Percentiles rank a stretch among this genome's conserved stretches.
Evolutionary conservation across 2,888 invertebrate species (phyloP).

Genomic region (Napeogenes sylphis): DNA sequence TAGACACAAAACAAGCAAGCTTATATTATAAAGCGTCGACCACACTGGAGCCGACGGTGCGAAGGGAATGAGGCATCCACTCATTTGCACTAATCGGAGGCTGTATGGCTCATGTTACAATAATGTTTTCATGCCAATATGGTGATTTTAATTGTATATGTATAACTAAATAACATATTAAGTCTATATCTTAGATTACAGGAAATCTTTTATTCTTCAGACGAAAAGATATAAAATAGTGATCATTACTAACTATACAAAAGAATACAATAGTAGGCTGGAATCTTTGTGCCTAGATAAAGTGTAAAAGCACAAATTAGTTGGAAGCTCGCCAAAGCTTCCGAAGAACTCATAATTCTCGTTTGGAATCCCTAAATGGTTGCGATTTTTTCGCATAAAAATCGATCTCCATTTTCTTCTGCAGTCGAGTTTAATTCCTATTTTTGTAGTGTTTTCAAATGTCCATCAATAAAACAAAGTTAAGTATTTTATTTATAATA

Average conservation of each 20-base stretch:
- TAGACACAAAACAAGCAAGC: constrained; percentile 5
- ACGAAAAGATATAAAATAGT: background rate
- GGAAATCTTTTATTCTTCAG: no score
- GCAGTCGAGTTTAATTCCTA: no score
- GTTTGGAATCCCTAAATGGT: background rate
- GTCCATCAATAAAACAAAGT: no score
- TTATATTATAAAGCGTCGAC: constrained; percentile 11
- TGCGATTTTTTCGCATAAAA: background rate
- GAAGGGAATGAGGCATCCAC: constrained; percentile 43
- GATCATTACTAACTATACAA: background rate
- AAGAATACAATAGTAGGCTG: background rate
- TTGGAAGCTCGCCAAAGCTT: constrained; percentile 1
- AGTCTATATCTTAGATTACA: no score
- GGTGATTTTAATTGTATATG: background rate
- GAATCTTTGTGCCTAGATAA: background rate
- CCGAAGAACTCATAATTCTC: background rate
- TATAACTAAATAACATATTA: no score
- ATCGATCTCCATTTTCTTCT: no score
- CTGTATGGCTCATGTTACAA: constrained; percentile 53
- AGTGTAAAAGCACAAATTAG: constrained; percentile 3
- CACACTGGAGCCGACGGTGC: constrained; percentile 35
- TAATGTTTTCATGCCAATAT: constrained; percentile 42
- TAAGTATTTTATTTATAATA: no score
- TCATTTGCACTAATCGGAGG: constrained; percentile 55
- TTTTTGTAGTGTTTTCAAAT: no score